These are phyloP conservation scores for Oreocharis arfaki DNA, from an alignment of 2,113 vertebrate species.

Conservation along the genomic window DNA sequence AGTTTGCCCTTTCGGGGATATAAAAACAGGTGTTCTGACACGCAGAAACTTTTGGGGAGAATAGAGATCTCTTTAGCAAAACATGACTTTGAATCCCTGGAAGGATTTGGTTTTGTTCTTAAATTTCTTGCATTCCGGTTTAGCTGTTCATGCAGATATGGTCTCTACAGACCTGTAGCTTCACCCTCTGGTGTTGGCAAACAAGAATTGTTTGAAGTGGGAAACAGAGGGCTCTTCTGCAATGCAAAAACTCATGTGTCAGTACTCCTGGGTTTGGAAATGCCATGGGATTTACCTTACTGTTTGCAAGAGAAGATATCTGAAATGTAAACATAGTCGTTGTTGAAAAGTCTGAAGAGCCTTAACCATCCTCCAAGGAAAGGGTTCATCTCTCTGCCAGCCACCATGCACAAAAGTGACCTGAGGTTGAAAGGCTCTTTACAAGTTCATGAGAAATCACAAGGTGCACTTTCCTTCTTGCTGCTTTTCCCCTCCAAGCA, in stretches of 20 bases:
- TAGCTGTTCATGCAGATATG: neutral
- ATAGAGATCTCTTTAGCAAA: neutral
- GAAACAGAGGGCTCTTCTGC: neutral
- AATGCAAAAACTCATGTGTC: neutral
- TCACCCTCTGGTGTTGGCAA: neutral
- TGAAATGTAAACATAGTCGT: neutral
- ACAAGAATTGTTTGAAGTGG: neutral
- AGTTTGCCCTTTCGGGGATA: neutral
- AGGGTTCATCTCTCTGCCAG: neutral
- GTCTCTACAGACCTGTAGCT: neutral
- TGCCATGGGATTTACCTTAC: neutral
- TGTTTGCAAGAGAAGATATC: neutral
- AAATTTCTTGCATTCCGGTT: neutral
- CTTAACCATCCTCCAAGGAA: slow-evolving; percentile 1
- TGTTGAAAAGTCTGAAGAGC: neutral
- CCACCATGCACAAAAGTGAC: neutral
- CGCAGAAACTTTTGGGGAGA: neutral
- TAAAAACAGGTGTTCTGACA: slow-evolving; percentile 1
- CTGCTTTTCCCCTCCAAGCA: slow-evolving; percentile 42
- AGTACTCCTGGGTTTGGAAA: neutral
- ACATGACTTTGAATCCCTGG: slow-evolving; percentile 3
- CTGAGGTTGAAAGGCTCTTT: neutral
- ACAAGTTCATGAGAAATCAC: slow-evolving; percentile 20
- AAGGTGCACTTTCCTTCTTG: slow-evolving; percentile 58
- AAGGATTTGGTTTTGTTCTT: neutral